Percentiles rank a stretch among this genome's conserved stretches.
Evolutionary conservation across 2,113 vertebrate genomes (phyloP).

Genomic region (Urocitellus parryii): DNA sequence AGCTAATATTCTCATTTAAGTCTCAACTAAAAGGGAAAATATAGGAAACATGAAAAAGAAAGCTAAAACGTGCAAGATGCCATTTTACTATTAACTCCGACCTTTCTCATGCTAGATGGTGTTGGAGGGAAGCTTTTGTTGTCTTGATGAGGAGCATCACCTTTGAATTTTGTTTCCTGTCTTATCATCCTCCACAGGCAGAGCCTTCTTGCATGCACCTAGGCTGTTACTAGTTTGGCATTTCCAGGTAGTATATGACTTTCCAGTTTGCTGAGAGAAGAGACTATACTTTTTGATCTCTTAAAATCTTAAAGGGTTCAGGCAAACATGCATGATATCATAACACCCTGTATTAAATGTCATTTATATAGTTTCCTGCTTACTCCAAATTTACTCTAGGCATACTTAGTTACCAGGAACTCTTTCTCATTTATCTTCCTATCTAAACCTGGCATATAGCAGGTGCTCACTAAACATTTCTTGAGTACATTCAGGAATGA

Average conservation of each 20-base stretch:
- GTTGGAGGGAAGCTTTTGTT: slow-evolving; percentile 41
- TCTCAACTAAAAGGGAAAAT: slow-evolving; percentile 19
- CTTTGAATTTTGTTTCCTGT: slow-evolving; percentile 53
- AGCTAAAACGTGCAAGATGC: slow-evolving; percentile 36
- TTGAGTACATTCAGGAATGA: neutral
- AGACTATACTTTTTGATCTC: slow-evolving; percentile 15
- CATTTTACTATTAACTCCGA: slow-evolving; percentile 46
- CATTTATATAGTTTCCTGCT: neutral
- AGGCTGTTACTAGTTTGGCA: neutral
- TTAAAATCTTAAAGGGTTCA: neutral
- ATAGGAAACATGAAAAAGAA: slow-evolving; percentile 25
- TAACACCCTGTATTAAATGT: neutral
- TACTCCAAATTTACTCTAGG: neutral
- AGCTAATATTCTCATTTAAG: slow-evolving; percentile 66
- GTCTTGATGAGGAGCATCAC: slow-evolving; percentile 15
- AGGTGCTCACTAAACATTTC: slow-evolving; percentile 28
- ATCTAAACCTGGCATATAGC: neutral
- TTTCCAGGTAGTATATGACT: neutral
- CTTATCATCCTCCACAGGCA: neutral
- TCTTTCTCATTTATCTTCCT: slow-evolving; percentile 13
- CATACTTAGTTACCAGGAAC: neutral
- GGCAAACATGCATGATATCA: neutral
- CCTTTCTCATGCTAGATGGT: slow-evolving; percentile 52
- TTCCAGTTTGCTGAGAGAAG: neutral
- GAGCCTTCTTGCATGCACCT: neutral